Evolutionary conservation across 2,113 vertebrate genomes (phyloP).

Genomic region (Steatornis caripensis): DNA sequence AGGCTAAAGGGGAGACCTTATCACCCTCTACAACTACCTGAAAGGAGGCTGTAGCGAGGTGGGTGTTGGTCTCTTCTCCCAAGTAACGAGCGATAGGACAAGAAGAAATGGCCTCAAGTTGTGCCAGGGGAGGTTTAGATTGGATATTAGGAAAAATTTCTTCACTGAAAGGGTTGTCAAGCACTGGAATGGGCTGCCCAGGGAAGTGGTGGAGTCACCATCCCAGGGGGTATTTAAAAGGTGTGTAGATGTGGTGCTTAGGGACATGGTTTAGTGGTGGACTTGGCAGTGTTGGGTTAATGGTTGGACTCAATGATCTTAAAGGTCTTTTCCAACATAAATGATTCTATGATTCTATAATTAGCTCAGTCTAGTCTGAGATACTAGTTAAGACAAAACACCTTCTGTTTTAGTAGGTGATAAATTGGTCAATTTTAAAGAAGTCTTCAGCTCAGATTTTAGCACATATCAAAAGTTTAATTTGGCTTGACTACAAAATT

Average conservation of each 20-base stretch:
- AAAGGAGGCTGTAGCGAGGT: background rate
- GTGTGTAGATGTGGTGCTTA: background rate
- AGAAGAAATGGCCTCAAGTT: background rate
- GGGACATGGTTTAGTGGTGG: background rate
- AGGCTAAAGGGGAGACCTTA: background rate
- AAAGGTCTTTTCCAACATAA: background rate
- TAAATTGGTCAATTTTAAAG: background rate
- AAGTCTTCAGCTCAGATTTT: background rate
- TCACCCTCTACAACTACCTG: background rate
- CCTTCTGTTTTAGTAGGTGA: background rate
- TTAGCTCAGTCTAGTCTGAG: background rate
- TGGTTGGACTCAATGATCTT: background rate
- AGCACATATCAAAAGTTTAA: background rate
- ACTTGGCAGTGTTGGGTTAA: background rate
- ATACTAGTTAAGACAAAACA: background rate
- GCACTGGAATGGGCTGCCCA: background rate
- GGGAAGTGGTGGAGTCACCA: background rate
- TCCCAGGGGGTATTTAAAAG: background rate
- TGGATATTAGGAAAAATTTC: background rate
- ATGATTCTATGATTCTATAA: background rate
- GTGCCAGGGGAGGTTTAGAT: background rate
- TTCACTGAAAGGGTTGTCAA: background rate
- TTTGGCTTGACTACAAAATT: conserved; percentile 1
- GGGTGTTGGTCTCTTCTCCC: background rate
- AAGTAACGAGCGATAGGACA: background rate